phyloP scores from a whole-genome alignment of 2,797 vertebrate species.

The Gymnopithys bicolor region DNA sequence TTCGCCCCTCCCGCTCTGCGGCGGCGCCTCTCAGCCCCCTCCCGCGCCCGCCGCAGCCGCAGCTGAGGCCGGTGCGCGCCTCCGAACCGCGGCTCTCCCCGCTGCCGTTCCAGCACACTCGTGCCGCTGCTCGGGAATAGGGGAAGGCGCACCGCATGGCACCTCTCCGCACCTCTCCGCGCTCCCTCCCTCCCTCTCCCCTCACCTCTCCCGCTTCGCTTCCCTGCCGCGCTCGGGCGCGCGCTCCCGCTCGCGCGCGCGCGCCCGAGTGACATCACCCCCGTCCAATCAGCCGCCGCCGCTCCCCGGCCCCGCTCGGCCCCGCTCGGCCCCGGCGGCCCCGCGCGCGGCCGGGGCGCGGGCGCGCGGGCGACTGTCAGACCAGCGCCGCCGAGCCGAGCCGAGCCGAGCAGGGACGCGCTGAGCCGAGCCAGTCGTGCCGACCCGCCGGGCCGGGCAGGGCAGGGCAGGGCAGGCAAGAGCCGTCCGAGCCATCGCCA shows the following conservation, averaged over 20 bases:
- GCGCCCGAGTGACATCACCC: conserved; percentile 68
- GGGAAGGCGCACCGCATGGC: too few species aligned
- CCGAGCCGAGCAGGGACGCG: too few species aligned
- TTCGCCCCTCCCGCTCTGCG: background rate
- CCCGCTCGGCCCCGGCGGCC: background rate
- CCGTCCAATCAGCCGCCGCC: conserved; percentile 50
- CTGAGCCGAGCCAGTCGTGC: background rate
- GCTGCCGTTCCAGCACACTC: rapidly evolving
- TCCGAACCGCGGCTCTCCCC: background rate
- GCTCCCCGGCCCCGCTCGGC: background rate
- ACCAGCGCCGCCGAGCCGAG: background rate
- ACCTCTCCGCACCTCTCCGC: too few species aligned
- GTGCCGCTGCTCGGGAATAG: background rate
- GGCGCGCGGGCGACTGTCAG: background rate
- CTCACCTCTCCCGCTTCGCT: background rate
- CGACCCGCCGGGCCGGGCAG: background rate
- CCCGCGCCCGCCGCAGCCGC: background rate
- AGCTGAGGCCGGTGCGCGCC: background rate
- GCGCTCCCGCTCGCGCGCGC: background rate
- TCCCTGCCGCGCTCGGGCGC: background rate
- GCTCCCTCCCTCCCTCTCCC: background rate
- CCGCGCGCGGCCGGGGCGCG: background rate
- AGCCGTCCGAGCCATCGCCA: background rate
- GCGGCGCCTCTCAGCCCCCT: background rate
- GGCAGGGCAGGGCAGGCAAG: background rate